Base-by-base conservation (phyloP, 2,113 vertebrate species). In the Naja naja region DNA sequence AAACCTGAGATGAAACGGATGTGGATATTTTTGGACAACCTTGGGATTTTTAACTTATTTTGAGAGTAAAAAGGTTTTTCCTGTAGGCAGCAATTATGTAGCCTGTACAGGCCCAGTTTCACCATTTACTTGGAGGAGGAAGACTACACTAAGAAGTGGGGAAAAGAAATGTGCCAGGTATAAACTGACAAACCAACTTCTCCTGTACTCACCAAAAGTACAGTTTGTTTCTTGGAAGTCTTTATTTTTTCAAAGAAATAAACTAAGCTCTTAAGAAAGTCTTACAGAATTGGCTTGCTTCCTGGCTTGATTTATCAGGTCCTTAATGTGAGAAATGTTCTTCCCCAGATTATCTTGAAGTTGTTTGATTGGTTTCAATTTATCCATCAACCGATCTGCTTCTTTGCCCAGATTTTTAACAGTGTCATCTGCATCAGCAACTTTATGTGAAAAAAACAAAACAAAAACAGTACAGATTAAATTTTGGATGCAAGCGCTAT, bases 311-410 rank as follows among this genome's bases (percentile, higher is more conserved):
- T 98, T 99, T 96, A 99, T 99, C 92, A 99, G 97, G 91, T 99
- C 99, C 95, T 99, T 99, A 94, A 99, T 99, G 97, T 99, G 99
- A 4, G 99, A 99, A 96, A 99, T 99, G 96, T 99, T 99, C 94
- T 98, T 99, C 94, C 98, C 98, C 94, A 99, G 95, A 93, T 99
- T 99, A 96, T 99, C 99, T 96, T 99, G 98, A 92, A 99, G 98
- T 96, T 98, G 98, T 96, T 98, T 99, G 96, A 99, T 99, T 54
- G 99, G 99, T 96, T 99, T 98, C 92, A 99, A 97, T 96, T 99
- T 99, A 96, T 99, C 98, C 96, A 99, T 90, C 86, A 99, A 97
- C 20, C 98, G 97, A 95, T 99, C 98, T 43, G 99, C 98, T 96
- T 99, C 99, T 39, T 99, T 98, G 96, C 99, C 99, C 92, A 99